Conservation (phyloP, 1,140 invertebrate genomes). For the Ctenoplectra terminalis region DNA sequence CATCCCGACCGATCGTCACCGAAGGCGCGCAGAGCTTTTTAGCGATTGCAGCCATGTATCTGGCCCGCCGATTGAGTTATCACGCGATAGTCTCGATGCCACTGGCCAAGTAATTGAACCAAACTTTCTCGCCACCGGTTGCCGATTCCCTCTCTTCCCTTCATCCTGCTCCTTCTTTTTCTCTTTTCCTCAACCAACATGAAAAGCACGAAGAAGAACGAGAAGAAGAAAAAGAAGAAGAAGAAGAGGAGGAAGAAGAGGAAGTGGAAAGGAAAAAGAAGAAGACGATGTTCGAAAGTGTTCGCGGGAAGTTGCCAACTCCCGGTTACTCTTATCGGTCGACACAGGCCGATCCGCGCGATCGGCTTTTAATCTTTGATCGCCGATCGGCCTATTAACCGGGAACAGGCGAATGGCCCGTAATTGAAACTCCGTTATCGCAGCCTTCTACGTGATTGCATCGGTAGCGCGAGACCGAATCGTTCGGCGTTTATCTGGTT, state of each 20-base stretch:
- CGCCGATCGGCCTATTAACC: conserved; percentile 43
- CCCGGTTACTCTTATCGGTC: conserved; percentile 49
- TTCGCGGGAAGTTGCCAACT: conserved; percentile 43
- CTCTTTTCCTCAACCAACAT: background rate
- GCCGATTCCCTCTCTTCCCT: conserved; percentile 1
- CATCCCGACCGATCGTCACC: conserved; percentile 31
- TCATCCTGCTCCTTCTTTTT: too few relatives aligned
- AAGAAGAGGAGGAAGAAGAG: background rate
- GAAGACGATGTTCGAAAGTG: conserved; percentile 30
- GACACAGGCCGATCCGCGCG: background rate
- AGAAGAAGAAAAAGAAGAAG: background rate
- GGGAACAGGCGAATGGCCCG: conserved; percentile 53
- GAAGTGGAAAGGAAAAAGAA: conserved; percentile 29
- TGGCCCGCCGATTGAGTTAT: conserved; percentile 63
- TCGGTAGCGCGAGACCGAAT: conserved; percentile 54
- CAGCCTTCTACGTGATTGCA: conserved; percentile 67
- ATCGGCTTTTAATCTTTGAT: conserved; percentile 61
- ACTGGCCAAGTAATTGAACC: conserved; percentile 62
- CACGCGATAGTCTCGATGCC: conserved; percentile 53
- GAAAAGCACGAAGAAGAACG: background rate
- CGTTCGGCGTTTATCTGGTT: conserved; percentile 61
- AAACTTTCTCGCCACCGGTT: conserved; percentile 55
- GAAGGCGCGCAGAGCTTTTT: conserved; percentile 55
- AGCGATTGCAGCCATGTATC: conserved; percentile 70
- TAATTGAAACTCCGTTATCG: conserved; percentile 70